Evolutionary conservation across 2,888 invertebrate species (phyloP).

Genomic region (Branchinecta sandiegonensis): DNA sequence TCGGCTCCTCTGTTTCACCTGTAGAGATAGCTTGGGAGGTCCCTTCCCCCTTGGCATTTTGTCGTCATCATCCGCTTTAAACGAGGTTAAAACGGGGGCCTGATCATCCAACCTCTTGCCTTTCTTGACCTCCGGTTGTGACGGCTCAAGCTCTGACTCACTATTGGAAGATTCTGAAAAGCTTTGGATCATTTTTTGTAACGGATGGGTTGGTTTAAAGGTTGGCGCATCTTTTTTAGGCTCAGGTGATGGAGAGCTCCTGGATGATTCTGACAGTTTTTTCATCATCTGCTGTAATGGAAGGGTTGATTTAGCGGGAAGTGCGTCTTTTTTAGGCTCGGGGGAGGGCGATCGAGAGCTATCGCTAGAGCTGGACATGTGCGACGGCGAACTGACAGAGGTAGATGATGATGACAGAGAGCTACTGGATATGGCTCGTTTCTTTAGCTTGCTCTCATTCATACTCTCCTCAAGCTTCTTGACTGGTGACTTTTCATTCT

Average conservation of each 20-base stretch:
- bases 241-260: background rate
- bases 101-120: background rate
- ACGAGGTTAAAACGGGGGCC: too few relatives aligned
- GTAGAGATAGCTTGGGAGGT: background rate
- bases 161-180: background rate
- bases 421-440: too few relatives aligned
- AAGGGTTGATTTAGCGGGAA: background rate
- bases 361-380: constrained; percentile 1
- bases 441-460: too few relatives aligned
- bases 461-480: too few relatives aligned
- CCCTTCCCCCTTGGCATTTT: background rate
- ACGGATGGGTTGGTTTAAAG: background rate
- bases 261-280: constrained; percentile 6
- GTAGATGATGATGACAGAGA: background rate
- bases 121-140: background rate
- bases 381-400: background rate
- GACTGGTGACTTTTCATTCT: too few relatives aligned
- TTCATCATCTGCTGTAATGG: background rate
- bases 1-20: background rate
- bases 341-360: background rate
- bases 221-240: too few relatives aligned
- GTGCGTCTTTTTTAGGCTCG: background rate
- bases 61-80: background rate
- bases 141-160: background rate
- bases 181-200: background rate